phyloP scores from a whole-genome alignment of 2,797 vertebrate genomes.

The Tadarida brasiliensis region DNA sequence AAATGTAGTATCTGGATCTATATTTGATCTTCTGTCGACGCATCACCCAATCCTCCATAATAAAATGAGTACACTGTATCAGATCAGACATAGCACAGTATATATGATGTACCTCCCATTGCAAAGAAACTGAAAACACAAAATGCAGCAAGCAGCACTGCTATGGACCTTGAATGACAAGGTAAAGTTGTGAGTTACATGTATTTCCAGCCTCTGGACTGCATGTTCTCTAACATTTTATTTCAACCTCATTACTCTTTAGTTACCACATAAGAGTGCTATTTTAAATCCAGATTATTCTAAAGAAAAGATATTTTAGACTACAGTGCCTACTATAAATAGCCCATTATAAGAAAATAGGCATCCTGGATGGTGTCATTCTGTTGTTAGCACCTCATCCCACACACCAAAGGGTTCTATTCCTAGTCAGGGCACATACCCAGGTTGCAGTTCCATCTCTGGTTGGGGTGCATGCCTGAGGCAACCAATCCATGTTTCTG shows the following conservation, averaged over 20 bases:
- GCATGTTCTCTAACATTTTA: not conserved
- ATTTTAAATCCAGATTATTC: not conserved
- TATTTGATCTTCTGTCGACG: not conserved
- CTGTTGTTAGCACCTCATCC: not conserved
- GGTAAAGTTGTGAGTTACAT: not conserved
- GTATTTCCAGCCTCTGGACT: not conserved
- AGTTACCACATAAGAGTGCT: not conserved
- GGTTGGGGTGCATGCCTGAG: not conserved
- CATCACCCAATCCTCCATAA: not conserved
- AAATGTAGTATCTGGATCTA: not conserved
- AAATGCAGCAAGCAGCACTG: not conserved
- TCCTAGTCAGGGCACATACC: not conserved
- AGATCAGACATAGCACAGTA: not conserved
- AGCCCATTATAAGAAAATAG: not conserved
- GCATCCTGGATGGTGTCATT: not conserved
- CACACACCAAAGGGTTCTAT: not conserved
- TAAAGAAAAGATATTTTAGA: conserved; percentile 6
- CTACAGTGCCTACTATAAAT: not conserved
- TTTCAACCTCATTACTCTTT: not conserved
- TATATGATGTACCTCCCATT: not conserved
- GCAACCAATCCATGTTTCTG: not conserved
- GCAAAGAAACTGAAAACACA: not conserved
- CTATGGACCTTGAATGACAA: not conserved
- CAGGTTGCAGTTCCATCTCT: not conserved
- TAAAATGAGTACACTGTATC: not conserved